Percentiles rank a stretch among this genome's conserved stretches.
Conservation (phyloP, 2,797 vertebrate species). For the Psittacula derbiana region DNA sequence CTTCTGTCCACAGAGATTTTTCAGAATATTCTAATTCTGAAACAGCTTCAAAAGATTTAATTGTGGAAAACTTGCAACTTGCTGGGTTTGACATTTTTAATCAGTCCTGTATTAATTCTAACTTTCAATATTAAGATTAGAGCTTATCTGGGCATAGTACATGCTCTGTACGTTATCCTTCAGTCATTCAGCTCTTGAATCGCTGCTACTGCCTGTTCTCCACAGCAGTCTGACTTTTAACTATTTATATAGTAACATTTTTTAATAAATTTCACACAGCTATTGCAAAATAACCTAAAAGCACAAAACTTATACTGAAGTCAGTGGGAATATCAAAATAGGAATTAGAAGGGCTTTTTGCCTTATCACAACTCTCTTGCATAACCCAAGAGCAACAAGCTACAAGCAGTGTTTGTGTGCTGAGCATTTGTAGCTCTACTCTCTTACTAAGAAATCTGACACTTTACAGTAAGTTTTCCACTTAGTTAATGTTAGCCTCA, state of each 20-base stretch:
- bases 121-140: neutral
- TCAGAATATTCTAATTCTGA: neutral
- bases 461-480: neutral
- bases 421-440: neutral
- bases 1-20: neutral
- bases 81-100: neutral
- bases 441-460: neutral
- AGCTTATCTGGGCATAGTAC: neutral
- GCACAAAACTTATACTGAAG: neutral
- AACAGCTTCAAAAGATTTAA: neutral
- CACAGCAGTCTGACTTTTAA: neutral
- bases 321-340: neutral
- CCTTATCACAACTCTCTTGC: neutral
- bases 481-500: neutral
- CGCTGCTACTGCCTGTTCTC: neutral
- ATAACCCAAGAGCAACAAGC: neutral
- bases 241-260: neutral
- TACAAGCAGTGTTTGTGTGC: neutral
- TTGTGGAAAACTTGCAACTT: neutral
- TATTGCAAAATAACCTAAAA: neutral
- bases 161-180: accelerated
- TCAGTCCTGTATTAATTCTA: neutral
- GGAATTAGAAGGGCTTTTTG: neutral
- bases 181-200: neutral
- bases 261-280: neutral